Evolutionary conservation across 2,888 invertebrate species (phyloP), one percentile per base, ranked within the genome.

Genomic region (Bombylius major): DNA sequence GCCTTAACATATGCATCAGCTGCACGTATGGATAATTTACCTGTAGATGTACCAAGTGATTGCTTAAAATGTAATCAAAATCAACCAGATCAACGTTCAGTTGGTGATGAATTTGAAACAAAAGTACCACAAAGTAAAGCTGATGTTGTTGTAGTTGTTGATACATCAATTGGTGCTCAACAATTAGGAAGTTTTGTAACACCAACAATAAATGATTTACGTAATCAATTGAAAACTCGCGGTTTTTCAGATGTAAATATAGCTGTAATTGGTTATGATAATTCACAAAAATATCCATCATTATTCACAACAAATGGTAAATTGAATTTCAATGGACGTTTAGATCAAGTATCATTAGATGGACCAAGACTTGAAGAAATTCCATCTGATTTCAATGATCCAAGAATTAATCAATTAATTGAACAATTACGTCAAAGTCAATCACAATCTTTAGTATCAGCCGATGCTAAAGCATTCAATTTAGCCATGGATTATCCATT

Each of bases 71-170:
- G 79, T 64, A 34, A 56, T 13, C 11, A 56, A 4, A 70, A 70
- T 13, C 50, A 60, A 4, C 55, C 45, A 14, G 73, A 69, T 0
- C 78, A 80, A 58, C 71, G 73, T 0, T 78, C 78, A 57, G 62
- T 86, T 1, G 84, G 82, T 1, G 84, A 86, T 13, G 75, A 70
- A 23, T 85, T 84, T 68, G 80, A 80, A 53, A 76, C 84, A 0
- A 84, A 83, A 64, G 67, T 80, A 34, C 88, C 89, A 1, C 79
- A 78, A 59, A 85, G 85, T 59, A 80, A 88, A 60, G 92, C 89
- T 3, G 94, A 94, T 67, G 77, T 94, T 56, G 76, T 94, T 0
- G 77, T 94, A 55, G 78, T 87, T 2, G 80, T 93, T 11, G 92
- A 94, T 64, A 71, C 72, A 12, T 75, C 78, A 0, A 65, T 76